Evolutionary conservation across 2,888 invertebrate genomes (phyloP).

Genomic region (Altica lythri): DNA sequence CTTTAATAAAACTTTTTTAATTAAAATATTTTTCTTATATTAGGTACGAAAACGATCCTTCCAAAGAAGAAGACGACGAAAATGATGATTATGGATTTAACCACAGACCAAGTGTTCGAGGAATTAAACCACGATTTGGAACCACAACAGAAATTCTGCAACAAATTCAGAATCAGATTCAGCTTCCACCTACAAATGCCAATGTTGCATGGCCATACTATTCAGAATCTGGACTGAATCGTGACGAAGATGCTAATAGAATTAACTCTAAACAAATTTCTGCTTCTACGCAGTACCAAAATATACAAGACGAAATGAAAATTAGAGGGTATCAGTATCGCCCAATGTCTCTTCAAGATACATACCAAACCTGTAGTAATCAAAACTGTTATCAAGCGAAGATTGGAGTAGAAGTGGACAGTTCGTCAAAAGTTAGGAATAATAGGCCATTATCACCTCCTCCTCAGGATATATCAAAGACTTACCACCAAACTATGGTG

Average conservation of each 20-base stretch:
- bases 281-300: constrained; percentile 45
- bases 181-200: constrained; percentile 59
- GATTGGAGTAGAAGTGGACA: constrained; percentile 46
- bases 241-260: constrained; percentile 47
- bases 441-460: constrained; percentile 73
- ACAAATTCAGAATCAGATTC: constrained; percentile 74
- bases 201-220: constrained; percentile 71
- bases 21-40: neutral
- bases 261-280: constrained; percentile 46
- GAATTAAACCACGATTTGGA: constrained; percentile 85
- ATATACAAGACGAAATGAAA: constrained; percentile 44
- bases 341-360: constrained; percentile 48
- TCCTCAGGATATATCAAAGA: constrained; percentile 63
- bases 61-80: constrained; percentile 66
- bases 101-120: constrained; percentile 84
- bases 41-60: constrained; percentile 30
- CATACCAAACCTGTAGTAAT: constrained; percentile 59
- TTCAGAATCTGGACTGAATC: constrained; percentile 61
- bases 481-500: constrained; percentile 70
- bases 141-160: constrained; percentile 80
- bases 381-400: constrained; percentile 45
- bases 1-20: neutral
- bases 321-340: constrained; percentile 38
- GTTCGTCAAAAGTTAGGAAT: constrained; percentile 46
- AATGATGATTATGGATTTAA: constrained; percentile 91